phyloP scores from a whole-genome alignment of 1,140 invertebrate genomes.

The Neuroterus valhalla region DNA sequence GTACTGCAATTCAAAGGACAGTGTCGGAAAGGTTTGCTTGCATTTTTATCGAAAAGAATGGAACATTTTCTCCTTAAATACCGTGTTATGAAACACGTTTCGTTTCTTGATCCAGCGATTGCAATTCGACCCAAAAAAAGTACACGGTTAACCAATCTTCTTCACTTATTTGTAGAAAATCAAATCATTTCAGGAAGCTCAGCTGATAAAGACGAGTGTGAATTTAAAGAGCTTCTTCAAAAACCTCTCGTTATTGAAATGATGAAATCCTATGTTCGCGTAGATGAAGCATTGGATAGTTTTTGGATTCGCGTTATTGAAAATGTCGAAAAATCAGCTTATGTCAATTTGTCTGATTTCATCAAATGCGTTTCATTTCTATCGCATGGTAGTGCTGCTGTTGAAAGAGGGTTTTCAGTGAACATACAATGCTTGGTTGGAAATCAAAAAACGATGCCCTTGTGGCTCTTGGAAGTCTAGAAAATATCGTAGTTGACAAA shows the following conservation, averaged over 20 bases:
- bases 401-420: no score
- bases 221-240: not conserved
- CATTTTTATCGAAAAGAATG: conserved; percentile 33
- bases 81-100: not conserved
- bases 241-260: not conserved
- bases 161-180: not conserved
- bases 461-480: no score
- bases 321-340: no score
- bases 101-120: not conserved
- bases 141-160: not conserved
- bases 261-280: not conserved
- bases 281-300: not conserved
- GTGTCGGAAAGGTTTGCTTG: conserved; percentile 34
- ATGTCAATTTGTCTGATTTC: no score
- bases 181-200: not conserved
- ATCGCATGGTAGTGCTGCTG: no score
- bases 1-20: conserved; percentile 35
- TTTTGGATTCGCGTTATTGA: not conserved
- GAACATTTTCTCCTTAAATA: conserved; percentile 36
- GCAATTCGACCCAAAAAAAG: not conserved
- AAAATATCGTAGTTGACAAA: no score
- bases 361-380: no score
- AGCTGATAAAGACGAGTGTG: not conserved
- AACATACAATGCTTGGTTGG: no score
- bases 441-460: no score